These are phyloP conservation scores for Cyprinus carpio DNA, from an alignment of 2,113 vertebrate genomes.

Conservation along the genomic window DNA sequence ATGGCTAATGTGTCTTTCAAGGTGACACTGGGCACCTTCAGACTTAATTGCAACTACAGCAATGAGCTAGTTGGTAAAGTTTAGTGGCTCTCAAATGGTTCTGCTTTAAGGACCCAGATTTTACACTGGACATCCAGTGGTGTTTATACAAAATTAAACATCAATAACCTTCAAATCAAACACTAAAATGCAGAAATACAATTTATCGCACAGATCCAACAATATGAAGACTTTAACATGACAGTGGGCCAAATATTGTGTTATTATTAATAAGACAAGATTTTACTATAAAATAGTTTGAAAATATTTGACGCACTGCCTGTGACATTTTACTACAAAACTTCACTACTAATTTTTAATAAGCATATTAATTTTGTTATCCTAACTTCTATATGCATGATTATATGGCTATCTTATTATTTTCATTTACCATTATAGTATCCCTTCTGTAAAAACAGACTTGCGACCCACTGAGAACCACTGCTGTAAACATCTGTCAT, in stretches of 20 bases:
- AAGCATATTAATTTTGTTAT: too few relatives aligned
- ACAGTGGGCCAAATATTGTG: neutral
- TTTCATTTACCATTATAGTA: neutral
- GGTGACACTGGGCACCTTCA: slow-evolving; percentile 26
- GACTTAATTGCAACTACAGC: neutral
- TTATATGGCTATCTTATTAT: neutral
- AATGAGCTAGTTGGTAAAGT: neutral
- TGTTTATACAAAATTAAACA: neutral
- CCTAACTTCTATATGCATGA: too few relatives aligned
- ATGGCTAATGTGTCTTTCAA: slow-evolving; percentile 1
- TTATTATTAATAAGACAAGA: neutral
- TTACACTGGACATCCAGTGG: neutral
- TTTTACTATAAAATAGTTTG: neutral
- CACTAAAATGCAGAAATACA: neutral
- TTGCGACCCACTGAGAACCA: neutral
- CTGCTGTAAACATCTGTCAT: neutral
- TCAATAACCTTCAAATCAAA: neutral
- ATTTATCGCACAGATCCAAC: neutral
- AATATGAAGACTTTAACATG: neutral
- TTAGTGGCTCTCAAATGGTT: neutral
- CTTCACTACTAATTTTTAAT: too few relatives aligned
- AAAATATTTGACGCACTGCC: too few relatives aligned
- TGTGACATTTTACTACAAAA: too few relatives aligned
- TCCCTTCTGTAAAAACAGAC: neutral
- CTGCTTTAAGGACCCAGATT: neutral